A percentile compares a stretch with the other conserved stretches of the same genome.
These are phyloP conservation scores for Lucilia sericata DNA, from an alignment of 1,140 invertebrate species.

Conservation along the genomic window DNA sequence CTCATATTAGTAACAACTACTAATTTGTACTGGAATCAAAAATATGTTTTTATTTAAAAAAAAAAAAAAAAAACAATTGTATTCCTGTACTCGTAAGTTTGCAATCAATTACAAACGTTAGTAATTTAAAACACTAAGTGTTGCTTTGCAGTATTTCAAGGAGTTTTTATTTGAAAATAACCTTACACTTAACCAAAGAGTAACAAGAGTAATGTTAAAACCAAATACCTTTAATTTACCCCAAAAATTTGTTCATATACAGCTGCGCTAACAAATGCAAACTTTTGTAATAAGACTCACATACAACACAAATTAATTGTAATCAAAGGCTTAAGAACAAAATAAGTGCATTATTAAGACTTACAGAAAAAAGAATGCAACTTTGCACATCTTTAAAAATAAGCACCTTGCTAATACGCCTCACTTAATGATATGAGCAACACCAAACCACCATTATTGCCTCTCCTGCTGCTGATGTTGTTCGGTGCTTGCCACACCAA, in stretches of 20 bases:
- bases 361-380: neutral
- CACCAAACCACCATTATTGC: neutral
- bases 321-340: constrained; percentile 26
- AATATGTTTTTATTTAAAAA: neutral
- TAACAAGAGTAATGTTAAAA: neutral
- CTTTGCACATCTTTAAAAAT: constrained; percentile 39
- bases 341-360: neutral
- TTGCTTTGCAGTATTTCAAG: neutral
- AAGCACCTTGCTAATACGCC: constrained; percentile 43
- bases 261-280: constrained; percentile 36
- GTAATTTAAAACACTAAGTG: neutral
- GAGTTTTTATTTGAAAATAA: no score
- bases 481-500: neutral
- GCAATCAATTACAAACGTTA: constrained; percentile 18
- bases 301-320: constrained; percentile 20
- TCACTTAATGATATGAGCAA: constrained; percentile 29
- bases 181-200: no score
- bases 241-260: neutral
- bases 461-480: no score
- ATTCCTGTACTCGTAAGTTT: neutral
- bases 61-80: neutral
- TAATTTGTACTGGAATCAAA: neutral
- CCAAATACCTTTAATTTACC: neutral
- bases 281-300: neutral
- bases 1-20: neutral